Evolutionary conservation across 2,888 invertebrate genomes (phyloP), one percentile per base, ranked within the genome.

Genomic region (Machimus atricapillus): DNA sequence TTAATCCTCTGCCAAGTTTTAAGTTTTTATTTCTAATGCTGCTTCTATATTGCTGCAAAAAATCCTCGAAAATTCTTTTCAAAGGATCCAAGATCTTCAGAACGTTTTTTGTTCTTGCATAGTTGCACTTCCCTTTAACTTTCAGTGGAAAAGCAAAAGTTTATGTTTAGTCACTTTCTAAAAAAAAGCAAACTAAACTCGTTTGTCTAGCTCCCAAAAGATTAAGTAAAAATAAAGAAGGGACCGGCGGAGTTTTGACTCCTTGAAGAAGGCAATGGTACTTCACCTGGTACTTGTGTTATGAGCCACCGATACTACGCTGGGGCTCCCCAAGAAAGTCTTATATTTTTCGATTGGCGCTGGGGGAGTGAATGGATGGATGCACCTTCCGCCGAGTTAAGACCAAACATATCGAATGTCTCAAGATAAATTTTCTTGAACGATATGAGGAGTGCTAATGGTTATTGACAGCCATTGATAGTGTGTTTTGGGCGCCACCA

Each of bases 381-480:
- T 66, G 66, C 66, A 66, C 23, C 23, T 19, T 66, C 66, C 27
- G 52, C 66, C 66, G 3, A 27, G 23, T 66, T 66, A 66, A 66
- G n/a, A 19, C 66, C 66, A 66, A 66, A 66, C 66, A 66, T 66
- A 46, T 79, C 79, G 23, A 46, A 46, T 46, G 43, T 43, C 46
- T 27, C 16, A 23, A 79, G 79, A 79, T 79, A 46, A 79, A 46
- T 79, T 46, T 52, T 79, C 8, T 8, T 27, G 52, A 7, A 40
- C 46, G 79, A 46, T 27, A 40, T 79, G 31, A 79, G 52, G 52
- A 52, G 27, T 79, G 79, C 40, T 46, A 79, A 79, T 79, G 79
- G 52, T 79, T 79, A 79, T 79, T 79, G 79, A 79, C 79, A 52
- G 79, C 56, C 27, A 79, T 79, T 14, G 79, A 79, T 46, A 46